Percentiles rank a stretch among this genome's conserved stretches.
Evolutionary conservation across 2,888 invertebrate species (phyloP).

Genomic region (Ennomos erosarius): DNA sequence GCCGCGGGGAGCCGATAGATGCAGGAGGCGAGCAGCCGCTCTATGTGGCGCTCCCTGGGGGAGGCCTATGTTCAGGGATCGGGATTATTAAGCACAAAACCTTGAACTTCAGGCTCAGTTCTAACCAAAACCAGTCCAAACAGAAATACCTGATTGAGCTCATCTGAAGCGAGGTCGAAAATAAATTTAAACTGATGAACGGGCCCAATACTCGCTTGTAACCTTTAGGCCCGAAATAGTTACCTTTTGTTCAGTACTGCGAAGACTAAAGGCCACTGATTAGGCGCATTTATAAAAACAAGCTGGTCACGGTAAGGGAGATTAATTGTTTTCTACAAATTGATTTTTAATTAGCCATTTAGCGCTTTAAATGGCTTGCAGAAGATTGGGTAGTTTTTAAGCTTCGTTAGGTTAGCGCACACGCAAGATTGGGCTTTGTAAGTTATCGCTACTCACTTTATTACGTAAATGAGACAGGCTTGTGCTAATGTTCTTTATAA

Average conservation of each 20-base stretch:
- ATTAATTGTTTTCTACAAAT: conserved; percentile 58
- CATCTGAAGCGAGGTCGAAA: conserved; percentile 13
- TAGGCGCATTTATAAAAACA: conserved; percentile 37
- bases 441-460: neutral
- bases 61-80: too few relatives aligned
- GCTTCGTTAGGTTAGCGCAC: conserved; percentile 4
- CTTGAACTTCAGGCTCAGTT: conserved; percentile 7
- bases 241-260: conserved; percentile 36
- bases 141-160: conserved; percentile 14
- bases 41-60: too few relatives aligned
- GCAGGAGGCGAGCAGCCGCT: too few relatives aligned
- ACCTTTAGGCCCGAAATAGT: conserved; percentile 34
- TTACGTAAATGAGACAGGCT: too few relatives aligned
- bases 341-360: conserved; percentile 59
- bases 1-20: too few relatives aligned
- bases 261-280: conserved; percentile 34
- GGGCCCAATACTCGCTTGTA: conserved; percentile 19
- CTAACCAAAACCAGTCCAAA: conserved; percentile 6
- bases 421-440: conserved; percentile 2
- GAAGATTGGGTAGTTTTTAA: conserved; percentile 17
- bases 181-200: conserved; percentile 34
- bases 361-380: conserved; percentile 32
- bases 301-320: conserved; percentile 49
- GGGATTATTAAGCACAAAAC: neutral
- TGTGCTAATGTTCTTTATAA: too few relatives aligned